phyloP scores from a whole-genome alignment of 2,888 invertebrate species.

The Pteria penguin region DNA sequence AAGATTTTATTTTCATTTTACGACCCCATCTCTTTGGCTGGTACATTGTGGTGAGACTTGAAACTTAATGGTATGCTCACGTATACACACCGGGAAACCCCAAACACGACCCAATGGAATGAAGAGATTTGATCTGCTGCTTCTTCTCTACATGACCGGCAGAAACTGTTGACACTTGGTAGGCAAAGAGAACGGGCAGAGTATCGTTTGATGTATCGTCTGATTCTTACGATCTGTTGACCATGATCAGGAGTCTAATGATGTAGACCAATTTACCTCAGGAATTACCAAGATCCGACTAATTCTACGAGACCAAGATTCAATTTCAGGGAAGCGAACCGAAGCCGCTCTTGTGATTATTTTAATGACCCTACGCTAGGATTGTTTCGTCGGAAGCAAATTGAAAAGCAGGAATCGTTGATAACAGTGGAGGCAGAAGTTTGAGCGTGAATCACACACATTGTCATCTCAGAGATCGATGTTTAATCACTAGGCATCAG shows the following conservation, averaged over 20 bases:
- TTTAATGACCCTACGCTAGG: slow-evolving; percentile 39
- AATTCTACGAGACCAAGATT: slow-evolving; percentile 18
- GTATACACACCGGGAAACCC: background rate
- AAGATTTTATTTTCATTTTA: background rate
- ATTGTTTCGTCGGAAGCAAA: slow-evolving; percentile 42
- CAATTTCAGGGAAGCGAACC: slow-evolving; percentile 32
- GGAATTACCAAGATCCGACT: slow-evolving; percentile 29
- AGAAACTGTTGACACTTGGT: too few relatives aligned
- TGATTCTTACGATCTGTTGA: background rate
- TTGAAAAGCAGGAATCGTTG: slow-evolving; percentile 40
- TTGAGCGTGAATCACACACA: slow-evolving; percentile 30
- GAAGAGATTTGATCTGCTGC: too few relatives aligned
- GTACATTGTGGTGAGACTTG: background rate
- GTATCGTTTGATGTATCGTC: slow-evolving; percentile 10
- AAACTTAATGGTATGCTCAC: background rate
- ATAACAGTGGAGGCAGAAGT: slow-evolving; percentile 23
- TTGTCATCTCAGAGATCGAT: slow-evolving; percentile 22
- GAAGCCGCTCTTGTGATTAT: slow-evolving; percentile 38
- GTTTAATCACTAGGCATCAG: slow-evolving; percentile 28
- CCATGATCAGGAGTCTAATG: slow-evolving; percentile 24
- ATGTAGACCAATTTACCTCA: slow-evolving; percentile 25
- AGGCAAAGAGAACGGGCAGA: too few relatives aligned
- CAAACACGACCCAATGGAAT: too few relatives aligned
- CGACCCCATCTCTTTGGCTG: background rate
- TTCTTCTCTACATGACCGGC: too few relatives aligned